Evolutionary conservation across 2,888 invertebrate genomes (phyloP), one percentile per base, ranked within the genome.

Genomic region (Hololepta plana): DNA sequence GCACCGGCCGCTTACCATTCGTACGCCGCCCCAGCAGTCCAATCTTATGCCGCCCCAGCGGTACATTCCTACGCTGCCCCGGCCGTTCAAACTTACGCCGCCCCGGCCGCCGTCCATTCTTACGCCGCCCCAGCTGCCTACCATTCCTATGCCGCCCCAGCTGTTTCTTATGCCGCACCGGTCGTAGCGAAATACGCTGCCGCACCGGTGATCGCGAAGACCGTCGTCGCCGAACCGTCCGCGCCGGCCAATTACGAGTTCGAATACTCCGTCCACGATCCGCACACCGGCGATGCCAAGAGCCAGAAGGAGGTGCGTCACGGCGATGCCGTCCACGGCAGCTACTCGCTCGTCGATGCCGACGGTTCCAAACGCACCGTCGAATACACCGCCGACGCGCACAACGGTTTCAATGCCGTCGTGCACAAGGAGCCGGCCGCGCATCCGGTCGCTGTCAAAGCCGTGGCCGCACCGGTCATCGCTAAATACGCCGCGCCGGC

Each of bases 361-460:
- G 63, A 63, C 46, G 63, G 63, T 16, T 52, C 53, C 37, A 53
- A 50, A 28, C 55, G 64, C 32, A 49, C 53, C 17, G 64, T 64
- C n/a, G 55, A 60, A 12, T 64, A 64, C 44, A 53, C 53, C 28
- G 58, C 63, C 13, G 62, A 62, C 39, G 47, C 54, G n/a, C 55
- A 57, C 37, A 55, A 46, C 32, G 63, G 64, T 29, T 64, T 64
- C 47, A 59, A 62, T 39, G 64, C 64, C 3, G 41, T 60, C 19
- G 63, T 63, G 2, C 53, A 51, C 31, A 59, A 56, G 19, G 59
- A 60, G 38, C 57, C 59, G n/a, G 53, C 55, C 11, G 39, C 36
- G n/a, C n/a, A n/a, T n/a, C n/a, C n/a, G 4, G 43, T 46, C 9
- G 47, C 47, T 26, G 43, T 47, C 13, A 40, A 44, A 26, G 40